phyloP scores from a whole-genome alignment of 1,140 invertebrate species.

The Sarcophaga peregrina region DNA sequence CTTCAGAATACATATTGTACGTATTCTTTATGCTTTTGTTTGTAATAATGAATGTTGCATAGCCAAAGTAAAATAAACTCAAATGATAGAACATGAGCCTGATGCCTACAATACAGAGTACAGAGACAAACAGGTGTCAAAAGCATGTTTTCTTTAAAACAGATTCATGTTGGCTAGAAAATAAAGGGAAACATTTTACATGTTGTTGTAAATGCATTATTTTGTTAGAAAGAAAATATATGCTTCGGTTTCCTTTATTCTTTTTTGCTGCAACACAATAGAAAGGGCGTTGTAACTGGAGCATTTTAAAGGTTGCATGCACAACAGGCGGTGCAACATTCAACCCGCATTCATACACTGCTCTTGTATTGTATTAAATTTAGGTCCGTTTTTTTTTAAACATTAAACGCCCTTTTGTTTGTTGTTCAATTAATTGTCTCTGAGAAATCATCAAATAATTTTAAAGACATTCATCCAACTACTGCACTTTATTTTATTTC shows the following conservation, averaged over 20 bases:
- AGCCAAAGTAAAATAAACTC: neutral
- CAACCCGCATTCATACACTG: too few species aligned
- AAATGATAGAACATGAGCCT: neutral
- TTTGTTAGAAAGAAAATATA: neutral
- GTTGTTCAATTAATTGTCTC: constrained; percentile 35
- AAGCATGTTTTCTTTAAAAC: constrained; percentile 22
- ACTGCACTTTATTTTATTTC: neutral
- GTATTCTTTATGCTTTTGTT: neutral
- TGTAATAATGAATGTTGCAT: neutral
- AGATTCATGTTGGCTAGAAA: neutral
- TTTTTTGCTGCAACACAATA: neutral
- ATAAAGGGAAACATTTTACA: neutral
- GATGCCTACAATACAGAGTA: neutral
- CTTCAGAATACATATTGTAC: too few species aligned
- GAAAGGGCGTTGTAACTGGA: constrained; percentile 37
- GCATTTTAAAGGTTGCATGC: constrained; percentile 28
- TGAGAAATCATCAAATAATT: constrained; percentile 5
- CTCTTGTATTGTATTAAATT: neutral
- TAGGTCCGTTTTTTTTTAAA: neutral
- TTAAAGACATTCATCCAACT: neutral
- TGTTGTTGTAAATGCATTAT: neutral
- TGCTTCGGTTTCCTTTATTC: neutral
- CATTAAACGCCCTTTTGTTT: constrained; percentile 32
- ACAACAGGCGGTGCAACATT: neutral
- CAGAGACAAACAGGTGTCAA: constrained; percentile 36